phyloP scores from a whole-genome alignment of 2,797 vertebrate genomes.

The Fundulus diaphanus region DNA sequence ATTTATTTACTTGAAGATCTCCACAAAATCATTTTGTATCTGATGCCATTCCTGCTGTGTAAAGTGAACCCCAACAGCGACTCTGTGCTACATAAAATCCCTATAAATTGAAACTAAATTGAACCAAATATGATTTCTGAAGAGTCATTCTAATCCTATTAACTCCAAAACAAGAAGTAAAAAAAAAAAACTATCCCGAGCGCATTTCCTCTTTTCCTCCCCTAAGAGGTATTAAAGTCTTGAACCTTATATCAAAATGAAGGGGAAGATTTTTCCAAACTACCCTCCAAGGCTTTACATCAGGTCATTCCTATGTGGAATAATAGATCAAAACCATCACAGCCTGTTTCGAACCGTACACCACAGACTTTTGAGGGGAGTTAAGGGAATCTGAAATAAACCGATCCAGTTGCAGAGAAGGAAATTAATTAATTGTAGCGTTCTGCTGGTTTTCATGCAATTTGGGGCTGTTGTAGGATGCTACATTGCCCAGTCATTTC shows the following conservation, averaged over 20 bases:
- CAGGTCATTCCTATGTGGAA: slow-evolving; percentile 15
- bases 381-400: slow-evolving; percentile 45
- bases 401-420: slow-evolving; percentile 46
- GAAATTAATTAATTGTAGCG: slow-evolving; percentile 65
- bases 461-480: slow-evolving; percentile 8
- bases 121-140: slow-evolving; percentile 31
- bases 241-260: slow-evolving; percentile 44
- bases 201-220: slow-evolving; percentile 11
- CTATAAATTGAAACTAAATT: slow-evolving; percentile 18
- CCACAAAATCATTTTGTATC: background rate
- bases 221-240: slow-evolving; percentile 36
- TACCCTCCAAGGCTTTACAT: slow-evolving; percentile 25
- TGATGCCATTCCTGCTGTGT: background rate
- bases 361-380: slow-evolving; percentile 21
- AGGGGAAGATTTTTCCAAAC: slow-evolving; percentile 36
- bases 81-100: slow-evolving; percentile 2
- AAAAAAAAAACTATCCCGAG: background rate
- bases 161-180: slow-evolving; percentile 13
- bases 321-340: slow-evolving; percentile 42
- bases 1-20: background rate
- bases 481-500: slow-evolving; percentile 22
- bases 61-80: slow-evolving; percentile 21
- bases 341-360: slow-evolving; percentile 30
- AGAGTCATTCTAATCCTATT: slow-evolving; percentile 20
- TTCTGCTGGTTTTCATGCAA: slow-evolving; percentile 46